Evolutionary conservation across 1,140 invertebrate genomes (phyloP).

Genomic region (Aphaenogaster floridana): DNA sequence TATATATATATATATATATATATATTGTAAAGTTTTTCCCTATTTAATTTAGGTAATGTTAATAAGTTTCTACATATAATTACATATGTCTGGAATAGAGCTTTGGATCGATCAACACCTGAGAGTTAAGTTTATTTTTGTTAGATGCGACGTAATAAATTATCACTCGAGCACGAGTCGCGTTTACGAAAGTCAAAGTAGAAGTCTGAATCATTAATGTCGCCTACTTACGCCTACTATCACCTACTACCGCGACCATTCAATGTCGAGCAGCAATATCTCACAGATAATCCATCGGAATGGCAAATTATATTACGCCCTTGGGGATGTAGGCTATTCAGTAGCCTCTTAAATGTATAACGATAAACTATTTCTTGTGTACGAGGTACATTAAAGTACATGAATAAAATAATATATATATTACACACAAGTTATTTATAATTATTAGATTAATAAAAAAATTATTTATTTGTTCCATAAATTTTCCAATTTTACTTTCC

Average conservation of each 20-base stretch:
- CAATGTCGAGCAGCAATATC: slow-evolving; percentile 9
- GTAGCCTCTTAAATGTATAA: slow-evolving; percentile 28
- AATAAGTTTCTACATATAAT: not conserved
- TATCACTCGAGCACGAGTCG: not conserved
- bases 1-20: not conserved
- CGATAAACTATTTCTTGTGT: not conserved
- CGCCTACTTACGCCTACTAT: slow-evolving; percentile 23
- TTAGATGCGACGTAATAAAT: slow-evolving; percentile 6
- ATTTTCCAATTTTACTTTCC: too few relatives aligned
- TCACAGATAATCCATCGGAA: slow-evolving; percentile 32
- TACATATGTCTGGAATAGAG: not conserved
- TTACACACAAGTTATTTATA: not conserved
- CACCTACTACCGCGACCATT: not conserved
- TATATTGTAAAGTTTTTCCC: not conserved
- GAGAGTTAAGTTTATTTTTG: not conserved
- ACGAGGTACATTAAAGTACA: not conserved
- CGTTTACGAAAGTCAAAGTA: slow-evolving; percentile 21
- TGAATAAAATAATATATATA: not conserved
- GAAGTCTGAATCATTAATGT: slow-evolving; percentile 40
- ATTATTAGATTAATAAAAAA: not conserved
- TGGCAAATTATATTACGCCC: slow-evolving; percentile 12
- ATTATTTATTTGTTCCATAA: not conserved
- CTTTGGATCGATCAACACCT: not conserved
- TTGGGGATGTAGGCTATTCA: not conserved
- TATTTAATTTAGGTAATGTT: slow-evolving; percentile 2